These are phyloP conservation scores for Drosophila bocqueti DNA, from an alignment of 1,140 invertebrate species.

Conservation along the genomic window DNA sequence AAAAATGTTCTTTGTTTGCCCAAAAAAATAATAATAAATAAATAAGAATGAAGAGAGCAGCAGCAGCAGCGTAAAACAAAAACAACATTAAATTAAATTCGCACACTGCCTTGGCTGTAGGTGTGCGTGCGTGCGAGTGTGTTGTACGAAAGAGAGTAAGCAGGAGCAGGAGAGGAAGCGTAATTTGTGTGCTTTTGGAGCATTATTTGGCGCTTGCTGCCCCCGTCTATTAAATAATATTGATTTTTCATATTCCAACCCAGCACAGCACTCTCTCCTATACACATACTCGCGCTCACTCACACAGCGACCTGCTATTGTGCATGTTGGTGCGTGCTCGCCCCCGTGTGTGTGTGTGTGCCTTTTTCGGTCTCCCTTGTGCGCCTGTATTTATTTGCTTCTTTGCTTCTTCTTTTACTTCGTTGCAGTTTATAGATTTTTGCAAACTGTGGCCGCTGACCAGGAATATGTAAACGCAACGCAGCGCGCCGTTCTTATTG, in stretches of 20 bases:
- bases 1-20: conserved; percentile 76
- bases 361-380: conserved; percentile 69
- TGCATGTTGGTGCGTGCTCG: conserved; percentile 53
- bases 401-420: conserved; percentile 55
- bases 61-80: conserved; percentile 65
- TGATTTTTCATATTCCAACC: conserved; percentile 80
- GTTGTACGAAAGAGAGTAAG: conserved; percentile 31
- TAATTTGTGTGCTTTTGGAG: conserved; percentile 53
- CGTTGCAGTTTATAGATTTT: conserved; percentile 85
- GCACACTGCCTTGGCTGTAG: conserved; percentile 19
- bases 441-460: conserved; percentile 75
- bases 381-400: conserved; percentile 69
- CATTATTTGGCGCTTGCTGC: conserved; percentile 65
- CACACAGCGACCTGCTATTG: conserved; percentile 29
- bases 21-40: conserved; percentile 66
- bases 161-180: conserved; percentile 23
- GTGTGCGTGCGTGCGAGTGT: conserved; percentile 6
- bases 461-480: conserved; percentile 82
- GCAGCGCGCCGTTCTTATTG: conserved; percentile 70
- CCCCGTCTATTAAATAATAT: conserved; percentile 80
- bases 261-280: conserved; percentile 42
- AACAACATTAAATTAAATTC: conserved; percentile 77
- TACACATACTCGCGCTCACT: conserved; percentile 47
- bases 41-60: conserved; percentile 69
- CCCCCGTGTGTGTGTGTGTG: conserved; percentile 12